Evolutionary conservation across 2,888 invertebrate species (phyloP).

Genomic region (Laothoe populi): DNA sequence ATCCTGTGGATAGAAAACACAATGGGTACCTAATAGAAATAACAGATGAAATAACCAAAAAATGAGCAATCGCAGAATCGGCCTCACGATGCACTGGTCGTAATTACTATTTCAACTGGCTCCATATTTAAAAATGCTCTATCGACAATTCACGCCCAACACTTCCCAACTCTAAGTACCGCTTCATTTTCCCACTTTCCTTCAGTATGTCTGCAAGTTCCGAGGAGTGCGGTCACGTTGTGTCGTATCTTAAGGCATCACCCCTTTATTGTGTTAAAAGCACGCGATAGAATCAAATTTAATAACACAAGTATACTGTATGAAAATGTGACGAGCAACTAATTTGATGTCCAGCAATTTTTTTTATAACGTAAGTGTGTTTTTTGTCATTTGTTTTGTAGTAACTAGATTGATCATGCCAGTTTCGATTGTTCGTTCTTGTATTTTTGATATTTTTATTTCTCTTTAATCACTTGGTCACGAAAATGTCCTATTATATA

Average conservation of each 20-base stretch:
- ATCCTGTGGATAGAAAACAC: too few relatives aligned
- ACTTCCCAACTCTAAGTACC: conserved; percentile 53
- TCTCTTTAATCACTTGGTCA: too few relatives aligned
- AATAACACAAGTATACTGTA: conserved; percentile 19
- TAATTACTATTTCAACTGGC: too few relatives aligned
- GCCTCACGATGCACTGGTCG: too few relatives aligned
- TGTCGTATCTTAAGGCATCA: background rate
- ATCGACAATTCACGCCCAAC: conserved; percentile 45
- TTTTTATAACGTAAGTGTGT: conserved; percentile 17
- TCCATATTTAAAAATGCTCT: conserved; percentile 26
- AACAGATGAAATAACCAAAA: too few relatives aligned
- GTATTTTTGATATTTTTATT: background rate
- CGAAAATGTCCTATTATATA: too few relatives aligned
- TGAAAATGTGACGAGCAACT: conserved; percentile 14
- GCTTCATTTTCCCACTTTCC: conserved; percentile 67
- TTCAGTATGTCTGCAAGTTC: conserved; percentile 61
- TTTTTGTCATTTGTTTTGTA: conserved; percentile 27
- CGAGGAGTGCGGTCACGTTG: conserved; percentile 38
- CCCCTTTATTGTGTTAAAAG: conserved; percentile 36
- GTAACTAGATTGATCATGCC: background rate
- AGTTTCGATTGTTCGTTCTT: background rate
- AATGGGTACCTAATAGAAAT: too few relatives aligned
- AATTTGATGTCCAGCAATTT: conserved; percentile 11
- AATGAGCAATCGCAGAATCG: too few relatives aligned
- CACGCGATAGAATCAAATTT: conserved; percentile 39